phyloP scores from a whole-genome alignment of 1,140 invertebrate genomes.

The Tetragonula clypearis region DNA sequence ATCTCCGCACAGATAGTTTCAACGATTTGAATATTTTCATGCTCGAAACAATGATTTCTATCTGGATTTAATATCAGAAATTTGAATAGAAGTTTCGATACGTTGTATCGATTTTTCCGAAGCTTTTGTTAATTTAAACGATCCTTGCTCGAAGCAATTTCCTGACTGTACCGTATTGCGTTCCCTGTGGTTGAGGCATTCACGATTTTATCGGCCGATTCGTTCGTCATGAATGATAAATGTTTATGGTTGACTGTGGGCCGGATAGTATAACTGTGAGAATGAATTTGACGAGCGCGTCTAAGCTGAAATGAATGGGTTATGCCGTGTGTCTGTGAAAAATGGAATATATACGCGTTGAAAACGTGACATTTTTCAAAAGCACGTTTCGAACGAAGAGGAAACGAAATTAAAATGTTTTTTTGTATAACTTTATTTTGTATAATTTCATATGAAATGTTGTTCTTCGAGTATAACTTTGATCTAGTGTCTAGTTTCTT shows the following conservation, averaged over 20 bases:
- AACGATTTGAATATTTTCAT: background rate
- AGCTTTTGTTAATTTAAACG: background rate
- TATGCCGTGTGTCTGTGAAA: background rate
- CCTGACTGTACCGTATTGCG: background rate
- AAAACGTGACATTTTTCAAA: background rate
- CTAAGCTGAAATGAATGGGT: background rate
- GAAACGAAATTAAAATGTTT: background rate
- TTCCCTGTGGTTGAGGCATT: background rate
- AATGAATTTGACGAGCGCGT: background rate
- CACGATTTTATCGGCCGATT: background rate
- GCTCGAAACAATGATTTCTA: background rate
- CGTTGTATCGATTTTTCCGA: background rate
- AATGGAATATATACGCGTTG: background rate
- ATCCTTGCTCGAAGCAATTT: background rate
- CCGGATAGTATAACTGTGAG: background rate
- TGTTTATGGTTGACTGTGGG: background rate
- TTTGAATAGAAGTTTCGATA: background rate
- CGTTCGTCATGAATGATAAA: conserved; percentile 5
- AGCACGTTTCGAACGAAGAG: background rate
- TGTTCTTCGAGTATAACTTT: too few relatives aligned
- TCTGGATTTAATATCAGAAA: background rate
- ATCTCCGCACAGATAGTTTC: background rate
- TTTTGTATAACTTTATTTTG: background rate
- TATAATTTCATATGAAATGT: too few relatives aligned
- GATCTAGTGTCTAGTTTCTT: too few relatives aligned